Conservation (phyloP, 1,140 invertebrate genomes). For the Papilio dardanus region DNA sequence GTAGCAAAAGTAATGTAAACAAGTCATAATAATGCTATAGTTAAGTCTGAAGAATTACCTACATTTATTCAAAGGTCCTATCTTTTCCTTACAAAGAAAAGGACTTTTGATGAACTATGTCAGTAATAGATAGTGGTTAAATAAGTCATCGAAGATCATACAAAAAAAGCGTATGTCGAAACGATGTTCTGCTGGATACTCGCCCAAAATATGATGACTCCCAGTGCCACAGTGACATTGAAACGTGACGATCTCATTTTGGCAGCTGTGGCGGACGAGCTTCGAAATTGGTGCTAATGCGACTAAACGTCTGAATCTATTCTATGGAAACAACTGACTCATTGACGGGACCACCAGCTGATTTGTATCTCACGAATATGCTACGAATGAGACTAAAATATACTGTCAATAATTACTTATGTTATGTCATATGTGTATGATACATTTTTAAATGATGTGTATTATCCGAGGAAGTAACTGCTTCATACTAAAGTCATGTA, state of each 20-base stretch:
- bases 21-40: neutral
- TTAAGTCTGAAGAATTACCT: too few relatives aligned
- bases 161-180: neutral
- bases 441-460: neutral
- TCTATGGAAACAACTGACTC: conserved; percentile 16
- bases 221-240: conserved; percentile 22
- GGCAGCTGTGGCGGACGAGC: conserved; percentile 11
- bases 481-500: too few relatives aligned
- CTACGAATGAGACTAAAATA: conserved; percentile 5
- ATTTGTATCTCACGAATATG: neutral
- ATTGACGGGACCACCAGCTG: conserved; percentile 2
- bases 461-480: too few relatives aligned
- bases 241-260: conserved; percentile 28
- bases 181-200: neutral
- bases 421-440: neutral
- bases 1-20: too few relatives aligned
- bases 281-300: conserved; percentile 26
- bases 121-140: neutral
- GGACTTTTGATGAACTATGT: neutral
- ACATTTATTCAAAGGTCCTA: neutral
- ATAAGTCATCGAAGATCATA: neutral
- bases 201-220: neutral
- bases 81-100: neutral
- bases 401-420: neutral
- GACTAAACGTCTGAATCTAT: conserved; percentile 22